A percentile compares a stretch with the other conserved stretches of the same genome.
These are phyloP conservation scores for Microctonus aethiopoides DNA, from an alignment of 2,888 invertebrate species.

Conservation along the genomic window DNA sequence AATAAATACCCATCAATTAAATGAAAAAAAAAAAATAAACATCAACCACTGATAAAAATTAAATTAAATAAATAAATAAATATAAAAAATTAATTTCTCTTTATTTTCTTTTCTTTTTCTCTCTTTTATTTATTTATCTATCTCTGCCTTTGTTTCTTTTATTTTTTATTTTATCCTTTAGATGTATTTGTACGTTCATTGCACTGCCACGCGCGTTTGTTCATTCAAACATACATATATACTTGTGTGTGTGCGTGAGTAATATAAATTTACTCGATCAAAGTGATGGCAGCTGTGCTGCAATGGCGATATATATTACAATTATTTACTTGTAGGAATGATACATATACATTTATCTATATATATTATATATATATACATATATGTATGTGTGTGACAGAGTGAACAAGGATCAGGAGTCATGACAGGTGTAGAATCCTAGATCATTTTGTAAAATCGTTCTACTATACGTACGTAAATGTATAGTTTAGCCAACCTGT, in stretches of 20 bases:
- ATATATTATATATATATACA: no score
- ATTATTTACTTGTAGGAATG: no score
- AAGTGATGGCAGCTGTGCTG: not conserved
- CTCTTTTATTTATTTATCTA: not conserved
- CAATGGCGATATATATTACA: constrained; percentile 21
- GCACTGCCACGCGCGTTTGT: constrained; percentile 37
- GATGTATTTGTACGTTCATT: constrained; percentile 36
- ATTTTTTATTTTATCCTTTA: constrained; percentile 6
- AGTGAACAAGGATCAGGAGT: constrained; percentile 23
- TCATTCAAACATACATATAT: not conserved
- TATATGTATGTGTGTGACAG: no score
- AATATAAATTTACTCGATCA: constrained; percentile 7
- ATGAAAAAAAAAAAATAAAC: no score
- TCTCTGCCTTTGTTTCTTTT: not conserved
- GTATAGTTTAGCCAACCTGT: not conserved
- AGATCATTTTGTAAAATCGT: constrained; percentile 25
- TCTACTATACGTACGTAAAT: not conserved
- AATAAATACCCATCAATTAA: no score
- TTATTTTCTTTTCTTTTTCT: not conserved
- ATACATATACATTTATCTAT: no score
- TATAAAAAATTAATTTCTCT: not conserved
- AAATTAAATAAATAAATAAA: no score
- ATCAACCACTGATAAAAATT: no score
- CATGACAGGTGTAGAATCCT: constrained; percentile 27
- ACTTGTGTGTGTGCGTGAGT: not conserved